Base-by-base conservation (phyloP, 2,797 vertebrate genomes). In the Falco rusticolus region DNA sequence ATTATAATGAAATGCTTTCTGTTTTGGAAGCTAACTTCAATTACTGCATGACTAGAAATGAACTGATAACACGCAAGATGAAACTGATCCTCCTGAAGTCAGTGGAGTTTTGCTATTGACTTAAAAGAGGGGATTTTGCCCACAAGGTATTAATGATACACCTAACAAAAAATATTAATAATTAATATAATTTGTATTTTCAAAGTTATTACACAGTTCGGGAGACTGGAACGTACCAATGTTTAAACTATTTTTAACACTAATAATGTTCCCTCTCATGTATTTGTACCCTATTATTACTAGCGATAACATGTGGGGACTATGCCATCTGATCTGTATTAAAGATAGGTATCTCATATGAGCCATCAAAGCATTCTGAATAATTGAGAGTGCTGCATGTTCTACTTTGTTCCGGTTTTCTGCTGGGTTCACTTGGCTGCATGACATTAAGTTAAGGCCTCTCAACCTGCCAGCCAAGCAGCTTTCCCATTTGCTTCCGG, bases 71-170 rank as follows among this genome's bases (percentile, higher is more conserved):
- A 70, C 0, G 1, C 19, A 71, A 57, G 78, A 78, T 85, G 57
- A 93, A 96, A 89, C 47, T 16, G 39, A 94, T 94, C 75, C 61
- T 75, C 28, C 1, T 69, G 39, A 83, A 95, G 53, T 75, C 71
- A 71, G 56, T 41, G 45, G 33, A 92, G 41, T 77, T 92, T 60
- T 89, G 29, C 43, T 86, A 37, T 8, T 91, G 64, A 80, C 29
- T 85, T 87, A n/a, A 12, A 50, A 57, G 37, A 47, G 28, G 29
- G 24, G 53, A 54, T 92, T 91, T 74, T 70, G 51, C 50, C 80
- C 39, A 75, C 17, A 63, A 84, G 37, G 26, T 57, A 89, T 72
- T 76, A 92, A 74, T 39, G 39, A 81, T 56, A 64, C 8, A 76
- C 19, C 22, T 66, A 81, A 91, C 37, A 87, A 82, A 84, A 80